Conservation (phyloP, 2,113 vertebrate species). For the Pachycephala philippinensis region DNA sequence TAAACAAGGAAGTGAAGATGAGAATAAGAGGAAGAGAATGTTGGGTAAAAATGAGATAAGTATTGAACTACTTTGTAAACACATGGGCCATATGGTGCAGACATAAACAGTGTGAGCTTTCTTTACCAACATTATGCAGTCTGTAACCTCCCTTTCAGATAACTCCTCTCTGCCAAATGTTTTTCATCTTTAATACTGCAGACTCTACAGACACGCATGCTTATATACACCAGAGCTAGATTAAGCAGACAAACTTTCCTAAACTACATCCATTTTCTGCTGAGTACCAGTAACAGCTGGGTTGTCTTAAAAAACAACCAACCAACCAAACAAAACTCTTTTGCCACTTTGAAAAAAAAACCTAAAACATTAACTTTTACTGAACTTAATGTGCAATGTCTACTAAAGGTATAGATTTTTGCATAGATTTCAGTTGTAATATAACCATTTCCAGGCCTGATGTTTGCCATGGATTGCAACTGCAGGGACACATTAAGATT, state of each 20-base stretch:
- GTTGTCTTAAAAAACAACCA: neutral
- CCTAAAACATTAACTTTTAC: neutral
- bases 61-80: slow-evolving; percentile 14
- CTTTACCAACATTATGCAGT: slow-evolving; percentile 6
- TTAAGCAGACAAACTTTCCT: neutral
- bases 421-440: neutral
- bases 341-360: neutral
- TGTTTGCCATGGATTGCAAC: neutral
- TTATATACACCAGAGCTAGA: neutral
- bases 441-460: neutral
- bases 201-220: neutral
- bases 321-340: neutral
- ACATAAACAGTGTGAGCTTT: slow-evolving; percentile 33
- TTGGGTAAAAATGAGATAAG: slow-evolving; percentile 1
- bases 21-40: slow-evolving; percentile 24
- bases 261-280: neutral
- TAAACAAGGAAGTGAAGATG: slow-evolving; percentile 18
- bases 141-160: neutral
- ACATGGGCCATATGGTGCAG: neutral
- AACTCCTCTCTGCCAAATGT: slow-evolving; percentile 4
- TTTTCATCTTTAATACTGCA: neutral
- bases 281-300: neutral
- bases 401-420: neutral
- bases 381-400: neutral
- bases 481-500: slow-evolving; percentile 9